Base-by-base conservation (phyloP, 2,888 invertebrate genomes). In the Yponomeuta malinellus region DNA sequence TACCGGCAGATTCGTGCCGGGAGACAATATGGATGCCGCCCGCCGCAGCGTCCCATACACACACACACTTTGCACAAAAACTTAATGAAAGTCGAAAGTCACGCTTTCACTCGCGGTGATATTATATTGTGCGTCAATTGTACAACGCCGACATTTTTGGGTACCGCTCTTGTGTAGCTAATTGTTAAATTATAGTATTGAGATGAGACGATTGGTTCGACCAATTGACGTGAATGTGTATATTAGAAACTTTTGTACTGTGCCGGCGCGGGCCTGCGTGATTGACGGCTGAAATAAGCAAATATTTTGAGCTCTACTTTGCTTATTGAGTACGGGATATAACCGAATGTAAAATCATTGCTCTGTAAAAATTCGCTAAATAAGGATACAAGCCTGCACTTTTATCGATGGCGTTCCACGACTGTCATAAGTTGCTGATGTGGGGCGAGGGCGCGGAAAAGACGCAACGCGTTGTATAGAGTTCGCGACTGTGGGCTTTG, bases 21-120 rank as follows among this genome's bases (percentile, higher is more conserved):
- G 63, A 48, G 63, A 70, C 70, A 64, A 64, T 70, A 70, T 70
- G 70, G 64, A 12, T 29, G 37, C 70, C 70, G 43, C 43, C 70
- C 70, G 43, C 43, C 43, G 43, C 43, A 33, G 88, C 83, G 79
- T 79, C 78, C 85, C 86, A 88, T 59, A 59, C 87, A 86, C 89
- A 90, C 89, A 90, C 83, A 88, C 82, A 83, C 83, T 85, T 83
- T 23, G 81, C 79, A 90, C 90, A 91, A 91, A 91, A 91, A 90
- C 86, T 85, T 86, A 89, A 91, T 86, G 91, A 90, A 90, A 90
- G 90, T 90, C 85, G 91, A 92, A 90, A 92, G 91, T 89, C 81
- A 86, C 86, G 88, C 91, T 92, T 92, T 92, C 91, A 91, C 91
- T 91, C 82, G 89, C 83, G 83, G 80, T 85, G 80, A 83, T 84